Evolutionary conservation across 2,113 vertebrate genomes (phyloP).

Genomic region (Malurus melanocephalus): DNA sequence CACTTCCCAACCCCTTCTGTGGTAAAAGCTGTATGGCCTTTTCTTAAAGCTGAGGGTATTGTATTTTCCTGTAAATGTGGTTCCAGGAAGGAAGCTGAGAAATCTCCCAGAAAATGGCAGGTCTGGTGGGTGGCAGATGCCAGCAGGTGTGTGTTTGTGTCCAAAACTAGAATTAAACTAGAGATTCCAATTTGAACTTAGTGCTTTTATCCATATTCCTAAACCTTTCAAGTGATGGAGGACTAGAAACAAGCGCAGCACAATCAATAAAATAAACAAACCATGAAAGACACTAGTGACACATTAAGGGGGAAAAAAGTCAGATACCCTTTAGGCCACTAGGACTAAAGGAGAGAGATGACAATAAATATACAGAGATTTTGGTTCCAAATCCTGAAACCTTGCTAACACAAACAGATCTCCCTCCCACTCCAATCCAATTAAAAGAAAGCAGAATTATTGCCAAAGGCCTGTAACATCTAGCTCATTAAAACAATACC

Average conservation of each 20-base stretch:
- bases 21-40: background rate
- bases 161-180: background rate
- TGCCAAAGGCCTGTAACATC: background rate
- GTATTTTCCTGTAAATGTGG: background rate
- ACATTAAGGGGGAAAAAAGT: background rate
- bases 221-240: background rate
- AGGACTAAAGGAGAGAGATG: background rate
- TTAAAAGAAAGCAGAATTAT: background rate
- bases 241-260: background rate
- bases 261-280: conserved; percentile 10
- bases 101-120: background rate
- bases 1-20: background rate
- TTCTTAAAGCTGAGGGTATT: background rate
- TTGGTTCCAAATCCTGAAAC: background rate
- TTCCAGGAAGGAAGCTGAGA: conserved; percentile 19
- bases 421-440: background rate
- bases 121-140: background rate
- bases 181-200: background rate
- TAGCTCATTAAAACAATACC: conserved; percentile 28
- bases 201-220: background rate
- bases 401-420: background rate
- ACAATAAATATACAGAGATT: background rate
- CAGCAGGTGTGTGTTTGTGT: background rate
- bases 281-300: background rate
- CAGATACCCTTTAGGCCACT: background rate